Evolutionary conservation across 1,140 invertebrate species (phyloP), one percentile per base, ranked within the genome.

Genomic region (Megalopta genalis): DNA sequence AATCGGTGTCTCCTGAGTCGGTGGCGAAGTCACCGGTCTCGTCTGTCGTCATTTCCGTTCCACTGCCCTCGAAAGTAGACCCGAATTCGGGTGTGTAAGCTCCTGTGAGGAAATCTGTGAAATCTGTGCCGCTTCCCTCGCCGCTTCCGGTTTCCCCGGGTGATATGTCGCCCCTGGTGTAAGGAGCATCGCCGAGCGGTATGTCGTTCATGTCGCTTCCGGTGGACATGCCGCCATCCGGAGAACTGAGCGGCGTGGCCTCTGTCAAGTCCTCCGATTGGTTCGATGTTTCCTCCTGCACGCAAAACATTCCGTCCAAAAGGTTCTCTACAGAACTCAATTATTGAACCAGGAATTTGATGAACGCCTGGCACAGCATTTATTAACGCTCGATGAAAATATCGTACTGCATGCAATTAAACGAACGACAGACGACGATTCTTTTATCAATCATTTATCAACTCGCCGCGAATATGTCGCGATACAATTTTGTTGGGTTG

Each of bases 141-240:
- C 81, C 85, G 37, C 78, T 86, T 52, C 82, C 81, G 2, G 77
- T 79, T 4, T 90, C 91, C 0, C 87, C 86, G 0, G 87, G 77
- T 25, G 88, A 73, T 54, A 91, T 90, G 65, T 91, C 91, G 65
- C 91, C 92, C 62, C 91, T 88, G 54, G 86, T 89, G 70, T 69
- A 82, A 14, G 90, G 84, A 46, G 91, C 89, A 82, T 96, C 95
- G 83, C 95, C 95, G 54, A 94, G 90, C 95, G 96, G 96, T 8
- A 93, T 89, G 10, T 95, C 94, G 46, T 94, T 93, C 0, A 90
- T 83, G 57, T 83, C 88, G 67, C 78, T 89, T 64, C 25, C 73
- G 1, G 77, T 83, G 1, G 85, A 64, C 14, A 18, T 8, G 4
- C 12, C 5, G 6, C 10, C 16, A 3, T 49, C 39, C n/a, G 86